These are phyloP conservation scores for Galerucella pusilla DNA, from an alignment of 2,888 invertebrate genomes.

Conservation along the genomic window DNA sequence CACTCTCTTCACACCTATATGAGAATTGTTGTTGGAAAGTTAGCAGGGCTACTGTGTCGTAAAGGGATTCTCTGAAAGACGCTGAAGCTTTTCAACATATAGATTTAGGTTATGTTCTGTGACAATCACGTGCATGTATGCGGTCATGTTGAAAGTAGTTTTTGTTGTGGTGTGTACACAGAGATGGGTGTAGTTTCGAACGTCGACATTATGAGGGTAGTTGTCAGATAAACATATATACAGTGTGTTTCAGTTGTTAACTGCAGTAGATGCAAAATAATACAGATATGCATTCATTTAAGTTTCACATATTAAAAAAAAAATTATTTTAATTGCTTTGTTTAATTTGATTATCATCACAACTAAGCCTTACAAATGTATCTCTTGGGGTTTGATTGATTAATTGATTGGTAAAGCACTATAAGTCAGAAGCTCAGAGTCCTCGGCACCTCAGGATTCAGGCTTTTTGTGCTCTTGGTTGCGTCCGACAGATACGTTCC, in stretches of 20 bases:
- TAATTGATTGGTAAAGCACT: too few species aligned
- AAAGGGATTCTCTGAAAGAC: slow-evolving; percentile 57
- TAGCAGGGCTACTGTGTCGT: slow-evolving; percentile 50
- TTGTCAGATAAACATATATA: background rate
- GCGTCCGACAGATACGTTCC: too few species aligned
- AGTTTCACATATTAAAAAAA: too few species aligned
- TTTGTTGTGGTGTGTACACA: slow-evolving; percentile 27
- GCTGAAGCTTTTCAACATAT: slow-evolving; percentile 56
- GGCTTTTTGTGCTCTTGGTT: too few species aligned
- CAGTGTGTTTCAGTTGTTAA: background rate
- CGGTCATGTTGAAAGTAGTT: slow-evolving; percentile 35
- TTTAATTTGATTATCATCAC: too few species aligned
- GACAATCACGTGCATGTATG: slow-evolving; percentile 49
- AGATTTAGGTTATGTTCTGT: slow-evolving; percentile 56
- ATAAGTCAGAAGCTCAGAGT: too few species aligned
- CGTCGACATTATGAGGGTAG: slow-evolving; percentile 13
- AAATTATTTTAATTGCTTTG: too few species aligned
- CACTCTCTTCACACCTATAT: slow-evolving; percentile 29
- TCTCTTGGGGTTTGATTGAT: too few species aligned
- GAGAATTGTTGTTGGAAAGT: slow-evolving; percentile 30
- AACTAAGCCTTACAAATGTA: too few species aligned
- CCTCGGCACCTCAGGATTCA: too few species aligned
- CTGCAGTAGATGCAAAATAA: too few species aligned
- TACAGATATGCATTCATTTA: too few species aligned
- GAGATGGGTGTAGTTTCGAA: slow-evolving; percentile 13